Conservation (phyloP, 2,888 invertebrate species). For the Drosophila subquinaria region DNA sequence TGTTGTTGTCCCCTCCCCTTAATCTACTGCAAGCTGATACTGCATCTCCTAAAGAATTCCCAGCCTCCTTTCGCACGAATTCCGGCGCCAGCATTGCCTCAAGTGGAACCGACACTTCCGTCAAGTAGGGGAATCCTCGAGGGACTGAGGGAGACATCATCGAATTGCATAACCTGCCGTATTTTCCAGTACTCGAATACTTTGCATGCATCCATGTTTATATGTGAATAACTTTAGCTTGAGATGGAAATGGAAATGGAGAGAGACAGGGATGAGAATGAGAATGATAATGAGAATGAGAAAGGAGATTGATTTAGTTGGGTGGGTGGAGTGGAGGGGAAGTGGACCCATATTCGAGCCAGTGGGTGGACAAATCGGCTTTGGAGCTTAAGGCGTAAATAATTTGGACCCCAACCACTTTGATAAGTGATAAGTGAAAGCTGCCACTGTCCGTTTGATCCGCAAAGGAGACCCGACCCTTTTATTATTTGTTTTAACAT, state of each 20-base stretch:
- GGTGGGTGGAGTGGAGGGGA: not conserved
- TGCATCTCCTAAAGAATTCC: conserved; percentile 20
- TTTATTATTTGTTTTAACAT: conserved; percentile 30
- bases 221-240: conserved; percentile 9
- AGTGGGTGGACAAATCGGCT: conserved; percentile 67
- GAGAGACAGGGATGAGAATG: not conserved
- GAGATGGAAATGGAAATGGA: not conserved
- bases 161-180: conserved; percentile 18
- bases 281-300: not conserved
- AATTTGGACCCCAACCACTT: conserved; percentile 71
- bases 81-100: conserved; percentile 66
- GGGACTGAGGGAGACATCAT: conserved; percentile 6
- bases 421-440: conserved; percentile 76
- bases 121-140: conserved; percentile 16
- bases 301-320: conserved; percentile 5
- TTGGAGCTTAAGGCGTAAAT: conserved; percentile 80
- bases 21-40: conserved; percentile 56
- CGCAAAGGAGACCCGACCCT: conserved; percentile 52
- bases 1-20: not conserved
- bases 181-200: conserved; percentile 28
- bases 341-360: conserved; percentile 13
- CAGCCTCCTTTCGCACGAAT: conserved; percentile 67
- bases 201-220: conserved; percentile 40
- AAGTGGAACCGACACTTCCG: conserved; percentile 72
- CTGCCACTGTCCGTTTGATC: conserved; percentile 63